Percentiles rank a stretch among this genome's conserved stretches.
Conservation (phyloP, 2,888 invertebrate species). For the Pseudococcus longispinus region DNA sequence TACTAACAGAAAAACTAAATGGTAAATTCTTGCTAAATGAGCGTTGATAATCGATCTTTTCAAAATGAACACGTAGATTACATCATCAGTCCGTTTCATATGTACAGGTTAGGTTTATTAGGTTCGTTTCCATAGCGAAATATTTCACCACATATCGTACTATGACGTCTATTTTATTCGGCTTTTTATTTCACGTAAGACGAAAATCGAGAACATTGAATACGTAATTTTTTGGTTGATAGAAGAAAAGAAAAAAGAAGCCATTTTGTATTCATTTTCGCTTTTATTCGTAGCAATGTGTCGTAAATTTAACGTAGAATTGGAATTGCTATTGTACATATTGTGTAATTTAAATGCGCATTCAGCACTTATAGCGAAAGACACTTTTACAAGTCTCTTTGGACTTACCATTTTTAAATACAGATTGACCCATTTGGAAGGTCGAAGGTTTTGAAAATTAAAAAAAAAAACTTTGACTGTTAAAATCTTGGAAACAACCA, state of each 20-base stretch:
- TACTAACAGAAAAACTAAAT: neutral
- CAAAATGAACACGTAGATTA: neutral
- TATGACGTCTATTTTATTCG: neutral
- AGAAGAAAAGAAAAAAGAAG: neutral
- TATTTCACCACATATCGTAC: neutral
- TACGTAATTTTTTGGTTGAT: neutral
- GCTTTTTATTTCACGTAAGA: neutral
- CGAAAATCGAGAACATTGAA: neutral
- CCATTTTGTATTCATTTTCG: neutral
- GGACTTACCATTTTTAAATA: no score
- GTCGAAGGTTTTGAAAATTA: no score
- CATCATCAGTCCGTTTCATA: constrained; percentile 4
- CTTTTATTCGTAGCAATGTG: no score
- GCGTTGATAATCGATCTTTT: constrained; percentile 31
- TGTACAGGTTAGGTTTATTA: neutral
- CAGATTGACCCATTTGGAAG: no score
- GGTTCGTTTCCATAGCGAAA: neutral
- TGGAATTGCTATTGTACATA: no score
- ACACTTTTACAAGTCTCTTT: no score
- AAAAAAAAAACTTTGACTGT: no score
- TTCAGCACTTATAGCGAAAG: no score
- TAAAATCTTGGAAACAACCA: no score
- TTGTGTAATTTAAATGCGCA: no score
- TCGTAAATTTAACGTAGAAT: no score
- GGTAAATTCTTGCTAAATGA: constrained; percentile 15